A percentile compares a stretch with the other conserved stretches of the same genome.
phyloP scores from a whole-genome alignment of 2,888 invertebrate genomes.

The Nomada fucata region DNA sequence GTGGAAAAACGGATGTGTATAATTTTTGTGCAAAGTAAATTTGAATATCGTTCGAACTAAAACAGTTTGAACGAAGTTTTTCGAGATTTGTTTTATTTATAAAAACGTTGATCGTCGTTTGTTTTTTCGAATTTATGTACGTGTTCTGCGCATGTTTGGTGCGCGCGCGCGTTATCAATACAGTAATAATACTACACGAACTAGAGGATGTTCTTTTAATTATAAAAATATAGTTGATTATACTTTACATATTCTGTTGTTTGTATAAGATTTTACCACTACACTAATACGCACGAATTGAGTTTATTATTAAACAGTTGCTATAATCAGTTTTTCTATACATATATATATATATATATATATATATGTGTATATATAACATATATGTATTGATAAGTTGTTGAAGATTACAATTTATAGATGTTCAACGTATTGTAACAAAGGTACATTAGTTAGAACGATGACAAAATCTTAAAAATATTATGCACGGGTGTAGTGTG shows the following conservation, averaged over 20 bases:
- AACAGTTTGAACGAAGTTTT: constrained; percentile 19
- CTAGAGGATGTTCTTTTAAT: constrained; percentile 81
- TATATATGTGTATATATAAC: constrained; percentile 26
- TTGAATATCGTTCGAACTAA: constrained; percentile 26
- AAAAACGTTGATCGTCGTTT: constrained; percentile 56
- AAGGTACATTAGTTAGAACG: not conserved
- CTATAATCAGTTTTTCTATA: constrained; percentile 33
- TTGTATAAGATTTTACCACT: constrained; percentile 61
- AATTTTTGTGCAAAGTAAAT: constrained; percentile 37
- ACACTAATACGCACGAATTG: constrained; percentile 46
- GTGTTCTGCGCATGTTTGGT: constrained; percentile 60
- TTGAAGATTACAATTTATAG: constrained; percentile 30
- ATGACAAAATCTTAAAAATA: constrained; percentile 28
- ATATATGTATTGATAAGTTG: constrained; percentile 30
- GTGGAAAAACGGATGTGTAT: constrained; percentile 27
- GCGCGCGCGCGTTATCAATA: constrained; percentile 69
- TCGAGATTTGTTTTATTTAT: constrained; percentile 55
- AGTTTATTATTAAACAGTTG: constrained; percentile 56
- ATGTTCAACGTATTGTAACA: constrained; percentile 3
- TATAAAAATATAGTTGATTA: constrained; percentile 82
- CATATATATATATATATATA: constrained; percentile 1
- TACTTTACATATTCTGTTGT: constrained; percentile 74
- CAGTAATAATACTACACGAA: constrained; percentile 78
- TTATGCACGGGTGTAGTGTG: constrained; percentile 23
- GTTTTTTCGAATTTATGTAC: constrained; percentile 51